phyloP scores from a whole-genome alignment of 2,113 vertebrate species.

The Delphinapterus leucas region DNA sequence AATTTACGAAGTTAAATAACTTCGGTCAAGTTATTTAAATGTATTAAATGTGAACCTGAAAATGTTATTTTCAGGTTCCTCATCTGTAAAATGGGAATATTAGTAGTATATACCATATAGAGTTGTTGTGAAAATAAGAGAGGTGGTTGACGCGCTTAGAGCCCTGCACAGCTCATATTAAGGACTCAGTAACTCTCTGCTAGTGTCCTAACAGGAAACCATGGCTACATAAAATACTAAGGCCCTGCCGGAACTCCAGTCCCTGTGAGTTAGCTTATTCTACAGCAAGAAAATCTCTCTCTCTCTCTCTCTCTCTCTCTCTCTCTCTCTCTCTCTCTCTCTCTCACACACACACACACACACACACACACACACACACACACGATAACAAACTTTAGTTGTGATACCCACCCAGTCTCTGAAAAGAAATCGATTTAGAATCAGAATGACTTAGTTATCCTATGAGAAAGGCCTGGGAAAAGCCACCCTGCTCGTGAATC shows the following conservation, averaged over 20 bases:
- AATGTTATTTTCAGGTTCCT: neutral
- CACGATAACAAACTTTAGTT: neutral
- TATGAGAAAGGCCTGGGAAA: neutral
- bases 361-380: neutral
- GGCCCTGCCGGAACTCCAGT: neutral
- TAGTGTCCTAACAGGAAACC: neutral
- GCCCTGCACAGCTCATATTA: neutral
- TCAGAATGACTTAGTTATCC: neutral
- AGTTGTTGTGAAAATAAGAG: neutral
- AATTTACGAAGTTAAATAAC: neutral
- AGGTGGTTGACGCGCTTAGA: neutral
- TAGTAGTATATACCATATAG: too few species aligned
- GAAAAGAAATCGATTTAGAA: conserved; percentile 23
- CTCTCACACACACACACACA: neutral
- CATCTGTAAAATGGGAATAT: neutral
- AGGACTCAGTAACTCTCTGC: neutral
- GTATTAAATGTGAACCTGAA: too few species aligned
- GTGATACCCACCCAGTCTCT: neutral
- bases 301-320: too few species aligned
- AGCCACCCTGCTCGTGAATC: neutral
- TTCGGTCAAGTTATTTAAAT: neutral
- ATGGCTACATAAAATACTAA: neutral
- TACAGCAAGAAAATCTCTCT: neutral
- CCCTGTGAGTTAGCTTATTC: neutral
- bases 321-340: too few species aligned